Conservation (phyloP, 2,797 vertebrate species). For the Nasua narica region DNA sequence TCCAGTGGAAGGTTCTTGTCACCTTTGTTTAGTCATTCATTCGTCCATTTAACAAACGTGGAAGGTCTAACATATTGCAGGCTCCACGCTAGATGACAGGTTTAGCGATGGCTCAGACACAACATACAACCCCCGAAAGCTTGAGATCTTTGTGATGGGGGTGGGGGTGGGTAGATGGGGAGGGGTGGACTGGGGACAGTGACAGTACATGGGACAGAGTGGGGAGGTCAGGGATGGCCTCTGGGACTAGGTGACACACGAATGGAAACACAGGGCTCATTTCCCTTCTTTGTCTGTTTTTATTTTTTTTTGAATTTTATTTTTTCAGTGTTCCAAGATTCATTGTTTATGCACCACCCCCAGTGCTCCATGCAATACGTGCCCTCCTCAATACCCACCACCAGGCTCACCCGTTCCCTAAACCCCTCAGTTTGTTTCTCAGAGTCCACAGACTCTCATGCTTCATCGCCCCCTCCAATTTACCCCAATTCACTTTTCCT, state of each 20-base stretch:
- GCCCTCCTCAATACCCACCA: no score
- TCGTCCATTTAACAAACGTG: background rate
- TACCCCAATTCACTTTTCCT: no score
- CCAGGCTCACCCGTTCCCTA: no score
- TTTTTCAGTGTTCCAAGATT: no score
- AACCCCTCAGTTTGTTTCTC: no score
- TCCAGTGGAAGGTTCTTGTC: background rate
- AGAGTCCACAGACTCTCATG: no score
- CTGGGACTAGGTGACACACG: background rate
- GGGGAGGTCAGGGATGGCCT: background rate
- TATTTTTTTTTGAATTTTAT: background rate
- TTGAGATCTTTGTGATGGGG: background rate
- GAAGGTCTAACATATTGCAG: background rate
- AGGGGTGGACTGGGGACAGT: background rate
- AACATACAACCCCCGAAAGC: background rate
- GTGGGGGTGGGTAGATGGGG: fast-evolving
- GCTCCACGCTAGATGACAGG: background rate
- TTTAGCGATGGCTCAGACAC: background rate
- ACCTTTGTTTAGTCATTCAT: background rate
- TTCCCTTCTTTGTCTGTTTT: background rate
- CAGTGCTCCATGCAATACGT: no score
- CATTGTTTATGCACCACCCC: no score
- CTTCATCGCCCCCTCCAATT: no score
- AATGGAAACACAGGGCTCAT: background rate
- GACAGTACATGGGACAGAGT: background rate